Evolutionary conservation across 2,113 vertebrate species (phyloP).

Genomic region (Girardinichthys multiradiatus): DNA sequence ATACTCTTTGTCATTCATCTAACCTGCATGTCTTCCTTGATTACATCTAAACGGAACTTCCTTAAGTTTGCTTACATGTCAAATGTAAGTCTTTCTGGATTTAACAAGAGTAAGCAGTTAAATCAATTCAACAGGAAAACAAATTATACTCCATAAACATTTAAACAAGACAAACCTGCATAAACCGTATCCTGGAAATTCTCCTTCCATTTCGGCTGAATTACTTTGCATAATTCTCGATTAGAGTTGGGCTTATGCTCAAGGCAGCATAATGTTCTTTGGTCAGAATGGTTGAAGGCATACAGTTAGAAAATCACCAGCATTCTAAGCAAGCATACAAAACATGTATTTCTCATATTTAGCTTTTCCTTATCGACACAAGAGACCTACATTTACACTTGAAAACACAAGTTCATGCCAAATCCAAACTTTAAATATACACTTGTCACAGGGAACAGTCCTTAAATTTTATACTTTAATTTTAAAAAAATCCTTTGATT

Average conservation of each 20-base stretch:
- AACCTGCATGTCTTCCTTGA: conserved; percentile 10
- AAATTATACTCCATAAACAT: background rate
- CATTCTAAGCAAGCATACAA: background rate
- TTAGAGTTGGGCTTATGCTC: background rate
- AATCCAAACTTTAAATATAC: too few relatives aligned
- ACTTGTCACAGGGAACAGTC: background rate
- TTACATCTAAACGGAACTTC: background rate
- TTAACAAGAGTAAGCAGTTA: background rate
- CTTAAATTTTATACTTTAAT: background rate
- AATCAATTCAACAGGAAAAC: conserved; percentile 8
- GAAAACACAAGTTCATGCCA: too few relatives aligned
- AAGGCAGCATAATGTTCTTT: background rate
- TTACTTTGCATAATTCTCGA: background rate
- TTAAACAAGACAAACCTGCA: background rate
- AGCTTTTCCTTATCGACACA: too few relatives aligned
- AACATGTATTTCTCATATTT: background rate
- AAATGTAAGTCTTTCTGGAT: background rate
- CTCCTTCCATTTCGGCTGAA: background rate
- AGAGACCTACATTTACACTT: too few relatives aligned
- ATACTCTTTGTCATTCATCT: conserved; percentile 21
- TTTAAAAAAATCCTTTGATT: background rate
- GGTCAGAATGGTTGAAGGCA: background rate
- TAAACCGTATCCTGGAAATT: background rate
- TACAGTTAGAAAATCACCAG: background rate
- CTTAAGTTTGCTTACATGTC: background rate